Evolutionary conservation across 1,140 invertebrate genomes (phyloP).

Genomic region (Lepidurus couesii): DNA sequence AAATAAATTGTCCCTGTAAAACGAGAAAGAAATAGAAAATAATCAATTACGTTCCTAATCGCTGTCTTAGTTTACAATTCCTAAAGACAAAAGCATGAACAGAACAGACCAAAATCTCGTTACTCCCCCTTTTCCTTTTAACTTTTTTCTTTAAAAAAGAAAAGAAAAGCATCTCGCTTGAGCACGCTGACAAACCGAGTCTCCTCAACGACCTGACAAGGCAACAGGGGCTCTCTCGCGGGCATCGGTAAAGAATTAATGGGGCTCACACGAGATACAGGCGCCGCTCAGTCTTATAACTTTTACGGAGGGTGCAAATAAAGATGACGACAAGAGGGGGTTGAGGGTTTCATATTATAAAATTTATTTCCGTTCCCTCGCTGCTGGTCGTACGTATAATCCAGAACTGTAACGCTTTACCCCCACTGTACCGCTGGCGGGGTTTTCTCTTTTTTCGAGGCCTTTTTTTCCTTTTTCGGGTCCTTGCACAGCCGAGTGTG

Average conservation of each 20-base stretch:
- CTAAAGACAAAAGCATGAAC: too few species aligned
- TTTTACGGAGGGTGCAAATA: background rate
- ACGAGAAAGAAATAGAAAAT: too few species aligned
- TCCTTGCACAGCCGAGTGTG: background rate
- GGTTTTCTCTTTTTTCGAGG: background rate
- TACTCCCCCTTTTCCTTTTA: too few species aligned
- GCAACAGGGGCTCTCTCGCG: conserved; percentile 1
- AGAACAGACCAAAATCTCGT: too few species aligned
- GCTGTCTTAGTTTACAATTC: too few species aligned
- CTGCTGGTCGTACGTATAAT: background rate
- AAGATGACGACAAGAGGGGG: background rate
- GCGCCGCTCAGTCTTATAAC: background rate
- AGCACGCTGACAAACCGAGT: conserved; percentile 2
- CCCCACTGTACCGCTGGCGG: background rate
- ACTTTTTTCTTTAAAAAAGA: too few species aligned
- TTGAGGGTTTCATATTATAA: background rate
- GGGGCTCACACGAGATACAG: conserved; percentile 17
- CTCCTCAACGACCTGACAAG: conserved; percentile 9
- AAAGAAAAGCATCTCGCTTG: conserved; percentile 4
- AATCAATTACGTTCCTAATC: too few species aligned
- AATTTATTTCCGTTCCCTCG: background rate
- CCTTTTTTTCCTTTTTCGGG: too few species aligned
- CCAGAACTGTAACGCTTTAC: conserved; percentile 10
- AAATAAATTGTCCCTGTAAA: background rate
- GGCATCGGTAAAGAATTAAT: conserved; percentile 11